Percentiles rank a stretch among this genome's conserved stretches.
These are phyloP conservation scores for Pteromalus puparum DNA, from an alignment of 1,140 invertebrate genomes.

Conservation along the genomic window DNA sequence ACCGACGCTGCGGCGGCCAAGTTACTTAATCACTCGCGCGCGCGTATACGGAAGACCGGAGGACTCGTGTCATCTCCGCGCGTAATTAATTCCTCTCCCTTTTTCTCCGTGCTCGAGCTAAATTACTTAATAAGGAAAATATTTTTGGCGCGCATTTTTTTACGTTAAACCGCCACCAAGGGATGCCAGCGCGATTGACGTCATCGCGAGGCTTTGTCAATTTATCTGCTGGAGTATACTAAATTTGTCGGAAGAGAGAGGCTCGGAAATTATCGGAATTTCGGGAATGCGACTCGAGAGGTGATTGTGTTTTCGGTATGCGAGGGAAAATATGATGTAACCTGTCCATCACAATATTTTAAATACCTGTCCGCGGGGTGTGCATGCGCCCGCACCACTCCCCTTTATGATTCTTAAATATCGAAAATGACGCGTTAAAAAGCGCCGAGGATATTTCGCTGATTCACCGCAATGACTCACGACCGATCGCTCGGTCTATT, in stretches of 20 bases:
- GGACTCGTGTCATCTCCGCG: slow-evolving; percentile 13
- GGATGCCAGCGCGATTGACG: too few species aligned
- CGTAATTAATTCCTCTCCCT: slow-evolving; percentile 40
- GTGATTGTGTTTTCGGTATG: neutral
- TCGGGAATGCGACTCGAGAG: neutral
- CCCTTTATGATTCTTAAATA: neutral
- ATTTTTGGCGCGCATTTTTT: neutral
- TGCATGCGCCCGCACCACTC: neutral
- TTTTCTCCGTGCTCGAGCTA: neutral
- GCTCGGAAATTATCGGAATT: neutral
- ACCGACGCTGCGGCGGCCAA: slow-evolving; percentile 50
- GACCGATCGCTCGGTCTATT: neutral
- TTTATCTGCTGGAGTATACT: too few species aligned
- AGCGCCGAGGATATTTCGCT: neutral
- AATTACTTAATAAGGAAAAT: slow-evolving; percentile 39
- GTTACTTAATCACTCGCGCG: slow-evolving; percentile 67
- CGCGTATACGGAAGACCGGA: slow-evolving; percentile 44
- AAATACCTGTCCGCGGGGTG: slow-evolving; percentile 28
- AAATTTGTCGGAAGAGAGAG: neutral
- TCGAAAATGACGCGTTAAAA: slow-evolving; percentile 20
- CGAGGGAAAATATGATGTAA: neutral
- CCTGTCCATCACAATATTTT: slow-evolving; percentile 23
- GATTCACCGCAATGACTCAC: slow-evolving; percentile 12
- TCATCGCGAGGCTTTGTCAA: too few species aligned
- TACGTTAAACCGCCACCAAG: neutral